Evolutionary conservation across 2,113 vertebrate species (phyloP).

Genomic region (Notechis scutatus): DNA sequence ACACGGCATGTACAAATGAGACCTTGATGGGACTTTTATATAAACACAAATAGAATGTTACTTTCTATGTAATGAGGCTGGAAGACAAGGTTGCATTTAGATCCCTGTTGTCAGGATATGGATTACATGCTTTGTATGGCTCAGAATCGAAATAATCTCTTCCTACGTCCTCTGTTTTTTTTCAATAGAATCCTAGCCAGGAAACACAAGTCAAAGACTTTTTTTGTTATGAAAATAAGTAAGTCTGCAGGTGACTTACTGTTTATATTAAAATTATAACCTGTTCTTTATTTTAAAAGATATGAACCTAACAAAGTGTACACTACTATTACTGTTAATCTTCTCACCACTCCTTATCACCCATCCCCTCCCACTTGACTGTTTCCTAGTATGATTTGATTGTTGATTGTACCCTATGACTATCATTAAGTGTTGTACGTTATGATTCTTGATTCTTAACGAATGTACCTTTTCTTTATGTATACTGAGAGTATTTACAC

Average conservation of each 20-base stretch:
- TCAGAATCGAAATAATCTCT: slow-evolving; percentile 29
- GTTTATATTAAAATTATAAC: background rate
- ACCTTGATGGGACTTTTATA: slow-evolving; percentile 49
- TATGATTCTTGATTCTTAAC: too few relatives aligned
- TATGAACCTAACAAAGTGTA: background rate
- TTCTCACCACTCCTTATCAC: too few relatives aligned
- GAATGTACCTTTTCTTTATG: too few relatives aligned
- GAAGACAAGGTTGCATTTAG: slow-evolving; percentile 28
- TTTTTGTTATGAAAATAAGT: background rate
- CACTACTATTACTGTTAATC: too few relatives aligned
- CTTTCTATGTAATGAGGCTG: slow-evolving; percentile 24
- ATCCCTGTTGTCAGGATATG: slow-evolving; percentile 14
- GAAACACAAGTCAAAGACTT: background rate
- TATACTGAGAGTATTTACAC: too few relatives aligned
- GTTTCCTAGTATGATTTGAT: too few relatives aligned
- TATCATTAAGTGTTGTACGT: too few relatives aligned
- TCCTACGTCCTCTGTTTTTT: background rate
- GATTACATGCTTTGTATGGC: slow-evolving; percentile 19
- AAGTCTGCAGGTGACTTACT: background rate
- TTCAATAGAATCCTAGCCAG: background rate
- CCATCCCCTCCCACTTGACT: too few relatives aligned
- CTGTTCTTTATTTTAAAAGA: background rate
- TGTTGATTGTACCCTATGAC: too few relatives aligned
- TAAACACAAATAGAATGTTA: slow-evolving; percentile 38
- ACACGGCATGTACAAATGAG: slow-evolving; percentile 40